These are phyloP conservation scores for Scaptomyza flava DNA, from an alignment of 2,888 invertebrate species.

Conservation along the genomic window DNA sequence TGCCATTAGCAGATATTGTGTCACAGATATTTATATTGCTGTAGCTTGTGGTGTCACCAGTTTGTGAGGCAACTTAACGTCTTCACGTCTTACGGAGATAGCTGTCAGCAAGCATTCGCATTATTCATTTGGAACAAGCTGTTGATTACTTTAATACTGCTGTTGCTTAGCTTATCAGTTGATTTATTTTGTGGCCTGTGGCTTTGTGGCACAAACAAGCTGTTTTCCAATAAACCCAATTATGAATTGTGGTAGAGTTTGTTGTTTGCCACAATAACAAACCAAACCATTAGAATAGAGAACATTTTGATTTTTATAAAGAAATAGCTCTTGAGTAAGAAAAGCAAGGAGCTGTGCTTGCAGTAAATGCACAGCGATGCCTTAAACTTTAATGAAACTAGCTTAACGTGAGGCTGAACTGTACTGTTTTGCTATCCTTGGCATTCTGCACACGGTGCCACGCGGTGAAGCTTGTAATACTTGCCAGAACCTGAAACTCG, in stretches of 20 bases:
- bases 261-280: not conserved
- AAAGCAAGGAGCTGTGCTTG: not conserved
- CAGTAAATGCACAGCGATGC: conserved; percentile 27
- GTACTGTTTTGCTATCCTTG: conserved; percentile 38
- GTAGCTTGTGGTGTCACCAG: conserved; percentile 26
- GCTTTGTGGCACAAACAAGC: conserved; percentile 21
- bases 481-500: conserved; percentile 45
- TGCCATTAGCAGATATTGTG: conserved; percentile 25
- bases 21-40: conserved; percentile 16
- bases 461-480: conserved; percentile 51
- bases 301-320: not conserved
- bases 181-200: conserved; percentile 44
- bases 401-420: conserved; percentile 17
- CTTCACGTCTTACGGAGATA: conserved; percentile 1
- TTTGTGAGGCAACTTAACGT: conserved; percentile 11
- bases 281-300: not conserved
- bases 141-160: conserved; percentile 51
- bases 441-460: conserved; percentile 51
- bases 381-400: conserved; percentile 16
- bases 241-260: not conserved
- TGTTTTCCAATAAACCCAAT: conserved; percentile 26
- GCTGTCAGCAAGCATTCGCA: conserved; percentile 26
- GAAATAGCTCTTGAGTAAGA: not conserved
- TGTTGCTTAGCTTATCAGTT: conserved; percentile 23
- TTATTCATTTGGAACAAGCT: conserved; percentile 49